phyloP scores from a whole-genome alignment of 2,888 invertebrate species.

The Ochropacha duplaris region DNA sequence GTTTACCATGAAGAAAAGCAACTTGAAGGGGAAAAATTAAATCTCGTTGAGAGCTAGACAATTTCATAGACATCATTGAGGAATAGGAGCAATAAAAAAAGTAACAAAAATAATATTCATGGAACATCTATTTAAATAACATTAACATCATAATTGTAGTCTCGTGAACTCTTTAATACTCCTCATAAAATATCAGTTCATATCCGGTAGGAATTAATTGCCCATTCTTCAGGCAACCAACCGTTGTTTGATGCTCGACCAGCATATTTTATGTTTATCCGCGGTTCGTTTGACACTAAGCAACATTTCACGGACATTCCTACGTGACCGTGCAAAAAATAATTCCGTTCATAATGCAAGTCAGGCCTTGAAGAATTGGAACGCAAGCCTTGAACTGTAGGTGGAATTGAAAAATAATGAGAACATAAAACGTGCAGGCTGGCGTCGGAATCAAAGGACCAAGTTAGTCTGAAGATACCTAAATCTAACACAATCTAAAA shows the following conservation, averaged over 20 bases:
- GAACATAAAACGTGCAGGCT: neutral
- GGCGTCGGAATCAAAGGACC: neutral
- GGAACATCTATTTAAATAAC: neutral
- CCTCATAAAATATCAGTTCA: neutral
- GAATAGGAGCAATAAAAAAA: neutral
- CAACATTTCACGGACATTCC: slow-evolving; percentile 4
- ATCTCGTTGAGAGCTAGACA: slow-evolving; percentile 1
- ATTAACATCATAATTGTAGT: neutral
- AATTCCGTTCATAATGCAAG: slow-evolving; percentile 12
- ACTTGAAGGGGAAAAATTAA: neutral
- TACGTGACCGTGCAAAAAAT: slow-evolving; percentile 3
- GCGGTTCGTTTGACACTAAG: slow-evolving; percentile 18
- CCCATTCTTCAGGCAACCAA: slow-evolving; percentile 31
- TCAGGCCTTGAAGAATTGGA: neutral
- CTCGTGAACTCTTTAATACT: neutral
- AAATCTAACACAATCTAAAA: neutral
- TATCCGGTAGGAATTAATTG: slow-evolving; percentile 18
- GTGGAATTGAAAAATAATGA: neutral
- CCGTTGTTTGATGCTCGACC: slow-evolving; percentile 22
- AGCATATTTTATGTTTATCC: slow-evolving; percentile 17
- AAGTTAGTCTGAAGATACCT: neutral
- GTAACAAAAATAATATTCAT: neutral
- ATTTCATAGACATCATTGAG: neutral
- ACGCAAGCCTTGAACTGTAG: neutral
- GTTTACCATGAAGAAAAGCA: slow-evolving; percentile 8